Conservation (phyloP, 2,113 vertebrate genomes). For the Cisticola juncidis region DNA sequence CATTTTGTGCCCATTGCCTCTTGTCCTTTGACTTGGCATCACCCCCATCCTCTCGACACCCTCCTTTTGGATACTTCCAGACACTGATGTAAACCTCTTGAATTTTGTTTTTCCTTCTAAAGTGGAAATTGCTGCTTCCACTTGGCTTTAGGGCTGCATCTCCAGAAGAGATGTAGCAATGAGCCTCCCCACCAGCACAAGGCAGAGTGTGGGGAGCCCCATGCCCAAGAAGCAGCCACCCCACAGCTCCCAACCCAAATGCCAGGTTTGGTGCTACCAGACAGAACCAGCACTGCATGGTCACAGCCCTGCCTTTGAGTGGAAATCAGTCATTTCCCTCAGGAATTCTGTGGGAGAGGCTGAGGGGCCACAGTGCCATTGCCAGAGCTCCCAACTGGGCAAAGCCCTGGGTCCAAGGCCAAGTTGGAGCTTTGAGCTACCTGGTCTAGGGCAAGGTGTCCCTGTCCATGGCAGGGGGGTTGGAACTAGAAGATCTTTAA, state of each 20-base stretch:
- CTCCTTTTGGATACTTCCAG: not conserved
- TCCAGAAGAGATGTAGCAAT: not conserved
- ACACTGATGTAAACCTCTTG: not conserved
- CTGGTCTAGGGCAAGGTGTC: not conserved
- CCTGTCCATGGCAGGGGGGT: not conserved
- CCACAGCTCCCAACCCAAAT: not conserved
- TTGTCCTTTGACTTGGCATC: not conserved
- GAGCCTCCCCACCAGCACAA: not conserved
- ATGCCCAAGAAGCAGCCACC: not conserved
- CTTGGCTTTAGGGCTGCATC: not conserved
- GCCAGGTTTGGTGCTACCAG: not conserved
- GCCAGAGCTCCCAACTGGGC: not conserved
- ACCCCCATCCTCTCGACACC: rapidly evolving
- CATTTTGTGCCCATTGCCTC: not conserved
- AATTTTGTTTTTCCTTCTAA: not conserved
- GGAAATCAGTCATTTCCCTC: not conserved
- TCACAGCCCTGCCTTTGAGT: not conserved
- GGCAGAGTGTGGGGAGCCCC: not conserved
- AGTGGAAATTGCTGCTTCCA: rapidly evolving
- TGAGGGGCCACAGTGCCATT: rapidly evolving
- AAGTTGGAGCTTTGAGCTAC: not conserved
- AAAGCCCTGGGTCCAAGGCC: not conserved
- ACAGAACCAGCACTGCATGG: rapidly evolving
- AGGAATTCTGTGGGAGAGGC: not conserved
- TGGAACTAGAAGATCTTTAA: not conserved